Evolutionary conservation across 2,797 vertebrate genomes (phyloP).

Genomic region (Tapera naevia): DNA sequence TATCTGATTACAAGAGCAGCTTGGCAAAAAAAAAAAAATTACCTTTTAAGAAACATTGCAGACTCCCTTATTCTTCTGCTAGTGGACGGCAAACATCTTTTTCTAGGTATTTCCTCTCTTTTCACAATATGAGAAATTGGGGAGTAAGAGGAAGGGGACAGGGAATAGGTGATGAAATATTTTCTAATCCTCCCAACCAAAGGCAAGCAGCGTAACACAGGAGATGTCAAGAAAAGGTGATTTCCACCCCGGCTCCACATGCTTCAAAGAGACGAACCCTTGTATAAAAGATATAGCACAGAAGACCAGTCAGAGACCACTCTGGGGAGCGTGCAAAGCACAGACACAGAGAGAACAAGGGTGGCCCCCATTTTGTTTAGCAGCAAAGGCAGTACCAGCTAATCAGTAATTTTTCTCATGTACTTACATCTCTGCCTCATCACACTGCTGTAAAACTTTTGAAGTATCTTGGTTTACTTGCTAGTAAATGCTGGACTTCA

Average conservation of each 20-base stretch:
- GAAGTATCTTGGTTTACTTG: conserved; percentile 43
- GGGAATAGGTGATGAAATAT: conserved; percentile 50
- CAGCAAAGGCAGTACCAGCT: conserved; percentile 21
- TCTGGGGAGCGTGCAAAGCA: neutral
- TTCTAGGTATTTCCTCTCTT: conserved; percentile 42
- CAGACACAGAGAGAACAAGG: neutral
- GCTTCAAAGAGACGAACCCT: conserved; percentile 16
- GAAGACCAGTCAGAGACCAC: neutral
- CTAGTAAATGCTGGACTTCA: conserved; percentile 57
- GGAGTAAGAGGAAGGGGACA: neutral
- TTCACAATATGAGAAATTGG: neutral
- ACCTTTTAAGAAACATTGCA: conserved; percentile 22
- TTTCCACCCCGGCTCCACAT: neutral
- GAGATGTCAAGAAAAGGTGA: neutral
- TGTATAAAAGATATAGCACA: neutral
- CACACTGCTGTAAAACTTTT: conserved; percentile 49
- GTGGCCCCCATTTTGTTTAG: conserved; percentile 11
- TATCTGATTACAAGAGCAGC: neutral
- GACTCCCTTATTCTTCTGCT: neutral
- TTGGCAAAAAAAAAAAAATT: conserved; percentile 38
- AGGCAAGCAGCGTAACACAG: conserved; percentile 50
- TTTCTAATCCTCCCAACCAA: conserved; percentile 50
- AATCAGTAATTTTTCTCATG: conserved; percentile 54
- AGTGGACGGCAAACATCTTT: conserved; percentile 22
- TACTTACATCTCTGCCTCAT: conserved; percentile 4